phyloP scores from a whole-genome alignment of 2,888 invertebrate species.

The Morinoia aosen region DNA sequence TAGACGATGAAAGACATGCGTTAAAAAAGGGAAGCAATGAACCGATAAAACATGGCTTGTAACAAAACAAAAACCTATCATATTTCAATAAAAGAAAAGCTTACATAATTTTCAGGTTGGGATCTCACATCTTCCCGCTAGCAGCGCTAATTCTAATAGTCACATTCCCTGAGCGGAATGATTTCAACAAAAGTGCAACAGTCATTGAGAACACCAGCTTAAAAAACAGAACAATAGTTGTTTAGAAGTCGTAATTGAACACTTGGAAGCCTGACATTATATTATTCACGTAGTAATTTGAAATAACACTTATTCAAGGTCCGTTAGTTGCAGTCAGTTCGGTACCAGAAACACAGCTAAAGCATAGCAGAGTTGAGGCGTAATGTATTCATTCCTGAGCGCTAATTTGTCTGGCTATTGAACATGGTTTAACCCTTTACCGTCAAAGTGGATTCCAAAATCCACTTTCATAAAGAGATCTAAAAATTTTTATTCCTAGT shows the following conservation, averaged over 20 bases:
- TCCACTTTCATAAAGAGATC: too few species aligned
- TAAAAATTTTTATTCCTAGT: too few species aligned
- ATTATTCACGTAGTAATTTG: not conserved
- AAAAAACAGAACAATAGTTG: not conserved
- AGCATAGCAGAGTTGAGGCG: not conserved
- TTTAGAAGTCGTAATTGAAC: not conserved
- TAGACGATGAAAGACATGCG: too few species aligned
- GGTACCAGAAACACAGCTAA: not conserved
- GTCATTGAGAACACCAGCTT: not conserved
- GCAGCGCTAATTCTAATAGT: not conserved
- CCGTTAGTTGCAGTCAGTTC: not conserved
- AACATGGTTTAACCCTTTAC: too few species aligned
- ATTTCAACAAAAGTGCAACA: not conserved
- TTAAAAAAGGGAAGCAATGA: too few species aligned
- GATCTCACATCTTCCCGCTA: not conserved
- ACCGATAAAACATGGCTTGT: too few species aligned
- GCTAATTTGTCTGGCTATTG: too few species aligned
- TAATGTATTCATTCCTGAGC: not conserved
- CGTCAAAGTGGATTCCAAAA: too few species aligned
- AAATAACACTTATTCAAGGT: not conserved
- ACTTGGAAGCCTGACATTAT: not conserved
- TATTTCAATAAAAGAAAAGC: too few species aligned
- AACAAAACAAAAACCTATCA: too few species aligned
- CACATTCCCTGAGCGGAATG: too few species aligned
- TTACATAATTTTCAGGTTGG: too few species aligned